Conservation (phyloP, 2,797 vertebrate genomes). For the Meda fulgida region DNA sequence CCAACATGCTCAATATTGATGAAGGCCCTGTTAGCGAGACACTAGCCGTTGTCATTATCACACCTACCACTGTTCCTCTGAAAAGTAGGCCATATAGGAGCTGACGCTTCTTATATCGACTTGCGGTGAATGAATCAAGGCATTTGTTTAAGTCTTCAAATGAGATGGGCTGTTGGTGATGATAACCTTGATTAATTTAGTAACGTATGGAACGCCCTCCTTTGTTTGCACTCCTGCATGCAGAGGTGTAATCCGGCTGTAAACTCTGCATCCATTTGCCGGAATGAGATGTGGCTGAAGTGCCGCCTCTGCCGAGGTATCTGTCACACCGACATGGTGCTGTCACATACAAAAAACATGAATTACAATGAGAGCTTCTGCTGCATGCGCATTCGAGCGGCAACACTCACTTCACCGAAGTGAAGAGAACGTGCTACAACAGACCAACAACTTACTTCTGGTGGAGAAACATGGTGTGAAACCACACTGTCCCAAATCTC, state of each 20-base stretch:
- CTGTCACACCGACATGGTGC: constrained; percentile 17
- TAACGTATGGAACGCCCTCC: constrained; percentile 42
- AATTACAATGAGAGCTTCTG: constrained; percentile 32
- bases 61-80: constrained; percentile 32
- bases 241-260: constrained; percentile 49
- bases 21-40: constrained; percentile 34
- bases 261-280: constrained; percentile 46
- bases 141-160: constrained; percentile 41
- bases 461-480: constrained; percentile 39
- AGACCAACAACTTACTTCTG: constrained; percentile 31
- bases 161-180: constrained; percentile 38
- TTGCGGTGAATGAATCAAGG: constrained; percentile 13
- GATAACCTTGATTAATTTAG: constrained; percentile 60
- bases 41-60: constrained; percentile 44
- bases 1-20: constrained; percentile 45
- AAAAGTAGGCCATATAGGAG: constrained; percentile 11
- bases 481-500: constrained; percentile 40
- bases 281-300: constrained; percentile 38
- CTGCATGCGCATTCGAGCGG: constrained; percentile 7
- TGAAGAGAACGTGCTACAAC: not conserved
- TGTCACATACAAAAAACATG: constrained; percentile 43
- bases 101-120: constrained; percentile 24
- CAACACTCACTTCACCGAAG: not conserved
- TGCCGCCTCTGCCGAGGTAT: constrained; percentile 25
- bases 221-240: constrained; percentile 49